Evolutionary conservation across 2,888 invertebrate genomes (phyloP).

Genomic region (Xylocampa areola): DNA sequence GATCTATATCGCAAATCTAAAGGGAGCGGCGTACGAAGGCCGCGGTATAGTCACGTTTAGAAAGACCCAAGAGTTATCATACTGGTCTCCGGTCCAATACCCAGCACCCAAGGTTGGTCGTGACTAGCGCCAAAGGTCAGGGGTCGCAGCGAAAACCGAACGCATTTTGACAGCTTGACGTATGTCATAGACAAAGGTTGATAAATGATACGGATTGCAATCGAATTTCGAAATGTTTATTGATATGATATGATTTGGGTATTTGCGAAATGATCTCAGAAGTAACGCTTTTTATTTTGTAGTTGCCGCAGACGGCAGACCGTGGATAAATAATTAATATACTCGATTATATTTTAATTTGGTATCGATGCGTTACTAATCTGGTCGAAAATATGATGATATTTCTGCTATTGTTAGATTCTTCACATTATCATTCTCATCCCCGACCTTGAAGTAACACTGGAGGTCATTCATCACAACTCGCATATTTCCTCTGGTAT

Average conservation of each 20-base stretch:
- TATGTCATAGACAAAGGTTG: constrained; percentile 69
- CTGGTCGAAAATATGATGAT: constrained; percentile 12
- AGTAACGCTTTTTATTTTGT: constrained; percentile 7
- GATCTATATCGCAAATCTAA: constrained; percentile 79
- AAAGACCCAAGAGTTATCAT: constrained; percentile 69
- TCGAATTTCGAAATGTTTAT: constrained; percentile 56
- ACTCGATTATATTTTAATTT: too few species aligned
- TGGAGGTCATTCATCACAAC: constrained; percentile 53
- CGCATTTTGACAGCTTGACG: constrained; percentile 73
- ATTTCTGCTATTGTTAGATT: constrained; percentile 26
- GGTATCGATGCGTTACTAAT: constrained; percentile 13
- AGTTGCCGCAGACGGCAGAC: constrained; percentile 1
- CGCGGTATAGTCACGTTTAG: constrained; percentile 83
- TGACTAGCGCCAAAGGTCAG: constrained; percentile 81
- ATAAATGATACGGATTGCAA: constrained; percentile 57
- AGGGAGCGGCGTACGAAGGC: constrained; percentile 85
- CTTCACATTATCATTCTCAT: constrained; percentile 13
- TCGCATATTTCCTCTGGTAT: constrained; percentile 41
- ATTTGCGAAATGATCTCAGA: constrained; percentile 42
- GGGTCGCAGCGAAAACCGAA: constrained; percentile 76
- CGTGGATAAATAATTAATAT: too few species aligned
- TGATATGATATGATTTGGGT: constrained; percentile 33
- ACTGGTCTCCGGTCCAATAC: constrained; percentile 60
- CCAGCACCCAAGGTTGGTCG: constrained; percentile 82
- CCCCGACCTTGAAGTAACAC: constrained; percentile 42